Conservation (phyloP, 2,113 vertebrate genomes). For the Solea solea region DNA sequence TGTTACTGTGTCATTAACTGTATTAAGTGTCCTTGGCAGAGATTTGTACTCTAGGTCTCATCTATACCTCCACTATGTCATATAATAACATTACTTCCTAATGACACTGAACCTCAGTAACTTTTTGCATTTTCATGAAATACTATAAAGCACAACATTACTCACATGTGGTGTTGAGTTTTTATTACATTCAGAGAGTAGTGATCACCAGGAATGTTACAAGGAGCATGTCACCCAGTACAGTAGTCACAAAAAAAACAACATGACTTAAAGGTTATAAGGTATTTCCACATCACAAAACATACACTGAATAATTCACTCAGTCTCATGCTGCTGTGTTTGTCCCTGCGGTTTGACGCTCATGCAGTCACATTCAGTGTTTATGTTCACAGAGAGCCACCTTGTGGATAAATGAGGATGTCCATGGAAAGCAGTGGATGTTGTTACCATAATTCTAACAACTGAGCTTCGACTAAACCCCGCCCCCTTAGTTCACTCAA, state of each 20-base stretch:
- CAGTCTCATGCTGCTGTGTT: conserved; percentile 18
- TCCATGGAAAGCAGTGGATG: not conserved
- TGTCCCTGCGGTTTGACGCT: not conserved
- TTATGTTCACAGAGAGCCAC: conserved; percentile 50
- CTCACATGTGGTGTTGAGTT: conserved; percentile 20
- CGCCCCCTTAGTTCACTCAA: too few species aligned
- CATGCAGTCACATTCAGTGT: not conserved
- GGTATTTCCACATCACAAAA: conserved; percentile 45
- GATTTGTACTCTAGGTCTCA: too few species aligned
- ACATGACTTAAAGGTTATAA: conserved; percentile 30
- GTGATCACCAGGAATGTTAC: conserved; percentile 36
- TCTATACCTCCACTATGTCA: too few species aligned
- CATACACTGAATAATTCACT: conserved; percentile 56
- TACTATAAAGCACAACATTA: not conserved
- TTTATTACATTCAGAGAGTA: conserved; percentile 69
- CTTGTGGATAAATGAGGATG: conserved; percentile 60
- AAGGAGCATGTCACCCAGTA: conserved; percentile 42
- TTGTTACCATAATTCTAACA: not conserved
- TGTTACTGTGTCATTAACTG: too few species aligned
- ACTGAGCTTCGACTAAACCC: not conserved
- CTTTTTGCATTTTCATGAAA: not conserved
- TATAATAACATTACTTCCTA: too few species aligned
- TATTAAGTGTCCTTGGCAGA: too few species aligned
- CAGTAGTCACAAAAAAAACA: conserved; percentile 23
- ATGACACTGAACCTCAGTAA: too few species aligned